These are phyloP conservation scores for Arctocebus calabarensis DNA, from an alignment of 2,797 vertebrate genomes.

Conservation along the genomic window DNA sequence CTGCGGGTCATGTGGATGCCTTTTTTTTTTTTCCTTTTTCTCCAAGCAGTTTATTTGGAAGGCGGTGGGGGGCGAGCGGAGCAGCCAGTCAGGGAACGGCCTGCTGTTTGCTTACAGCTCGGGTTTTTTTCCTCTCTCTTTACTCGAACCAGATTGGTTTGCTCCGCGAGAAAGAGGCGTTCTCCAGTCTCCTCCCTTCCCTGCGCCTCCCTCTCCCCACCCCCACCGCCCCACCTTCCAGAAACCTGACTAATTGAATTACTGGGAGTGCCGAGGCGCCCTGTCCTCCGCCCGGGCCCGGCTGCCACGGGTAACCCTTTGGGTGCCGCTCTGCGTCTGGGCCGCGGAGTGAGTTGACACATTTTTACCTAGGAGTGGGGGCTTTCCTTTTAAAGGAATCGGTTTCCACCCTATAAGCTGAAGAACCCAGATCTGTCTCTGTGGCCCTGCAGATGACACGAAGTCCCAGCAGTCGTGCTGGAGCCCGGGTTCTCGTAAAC, in stretches of 20 bases:
- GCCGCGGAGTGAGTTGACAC: conserved; percentile 48
- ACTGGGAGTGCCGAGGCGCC: conserved; percentile 86
- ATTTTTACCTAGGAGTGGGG: conserved; percentile 4
- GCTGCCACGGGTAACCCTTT: conserved; percentile 83
- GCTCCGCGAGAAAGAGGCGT: conserved; percentile 90
- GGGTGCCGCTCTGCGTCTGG: conserved; percentile 57
- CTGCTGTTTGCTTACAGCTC: conserved; percentile 87
- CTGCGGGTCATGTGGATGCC: conserved; percentile 87
- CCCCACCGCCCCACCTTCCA: conserved; percentile 89
- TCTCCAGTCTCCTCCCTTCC: conserved; percentile 77
- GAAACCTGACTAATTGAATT: conserved; percentile 95
- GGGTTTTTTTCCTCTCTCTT: conserved; percentile 51
- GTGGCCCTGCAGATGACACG: conserved; percentile 20
- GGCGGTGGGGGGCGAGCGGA: conserved; percentile 71
- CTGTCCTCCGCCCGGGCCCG: conserved; percentile 76
- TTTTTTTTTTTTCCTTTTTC: conserved; percentile 58
- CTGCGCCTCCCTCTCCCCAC: conserved; percentile 78
- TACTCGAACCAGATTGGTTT: conserved; percentile 91
- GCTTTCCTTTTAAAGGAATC: neutral
- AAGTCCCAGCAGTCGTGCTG: neutral
- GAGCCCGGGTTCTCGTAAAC: neutral
- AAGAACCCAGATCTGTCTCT: neutral
- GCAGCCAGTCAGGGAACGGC: conserved; percentile 89
- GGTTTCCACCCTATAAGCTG: neutral
- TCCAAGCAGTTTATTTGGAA: conserved; percentile 87